These are phyloP conservation scores for Mystacornis crossleyi DNA, from an alignment of 2,113 vertebrate genomes.

Conservation along the genomic window DNA sequence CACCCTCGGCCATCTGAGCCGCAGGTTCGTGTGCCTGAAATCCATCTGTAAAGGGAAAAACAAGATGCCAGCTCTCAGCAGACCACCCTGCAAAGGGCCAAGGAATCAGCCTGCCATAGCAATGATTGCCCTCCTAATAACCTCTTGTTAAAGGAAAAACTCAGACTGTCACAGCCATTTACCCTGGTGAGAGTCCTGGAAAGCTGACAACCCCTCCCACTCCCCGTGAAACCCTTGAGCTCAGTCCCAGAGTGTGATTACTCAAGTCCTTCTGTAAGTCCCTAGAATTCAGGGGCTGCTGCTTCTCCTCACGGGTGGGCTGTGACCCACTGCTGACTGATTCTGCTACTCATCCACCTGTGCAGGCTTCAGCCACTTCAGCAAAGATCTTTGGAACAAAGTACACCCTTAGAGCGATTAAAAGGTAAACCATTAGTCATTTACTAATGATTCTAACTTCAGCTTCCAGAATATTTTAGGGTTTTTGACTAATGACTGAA, in stretches of 20 bases:
- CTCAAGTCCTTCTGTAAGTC: not conserved
- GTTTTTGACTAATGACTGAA: not conserved
- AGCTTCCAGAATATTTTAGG: not conserved
- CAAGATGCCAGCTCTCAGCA: not conserved
- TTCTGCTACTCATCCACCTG: not conserved
- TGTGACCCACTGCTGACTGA: not conserved
- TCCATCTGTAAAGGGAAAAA: not conserved
- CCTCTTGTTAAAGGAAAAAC: not conserved
- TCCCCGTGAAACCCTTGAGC: not conserved
- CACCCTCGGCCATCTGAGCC: not conserved
- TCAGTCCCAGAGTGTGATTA: not conserved
- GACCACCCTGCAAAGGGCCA: not conserved
- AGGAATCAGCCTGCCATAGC: not conserved
- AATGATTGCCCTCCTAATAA: not conserved
- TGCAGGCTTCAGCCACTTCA: not conserved
- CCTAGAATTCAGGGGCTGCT: not conserved
- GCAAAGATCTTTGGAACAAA: not conserved
- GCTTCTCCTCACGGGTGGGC: not conserved
- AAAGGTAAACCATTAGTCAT: not conserved
- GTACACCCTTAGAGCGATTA: not conserved
- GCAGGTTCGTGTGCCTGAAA: rapidly evolving
- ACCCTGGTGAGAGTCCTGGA: not conserved
- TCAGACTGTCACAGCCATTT: not conserved
- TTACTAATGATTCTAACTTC: not conserved
- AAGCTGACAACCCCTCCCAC: not conserved